Conservation (phyloP, 37 sponge, comb jelly and placozoan species). For the Beroe ovata region DNA sequence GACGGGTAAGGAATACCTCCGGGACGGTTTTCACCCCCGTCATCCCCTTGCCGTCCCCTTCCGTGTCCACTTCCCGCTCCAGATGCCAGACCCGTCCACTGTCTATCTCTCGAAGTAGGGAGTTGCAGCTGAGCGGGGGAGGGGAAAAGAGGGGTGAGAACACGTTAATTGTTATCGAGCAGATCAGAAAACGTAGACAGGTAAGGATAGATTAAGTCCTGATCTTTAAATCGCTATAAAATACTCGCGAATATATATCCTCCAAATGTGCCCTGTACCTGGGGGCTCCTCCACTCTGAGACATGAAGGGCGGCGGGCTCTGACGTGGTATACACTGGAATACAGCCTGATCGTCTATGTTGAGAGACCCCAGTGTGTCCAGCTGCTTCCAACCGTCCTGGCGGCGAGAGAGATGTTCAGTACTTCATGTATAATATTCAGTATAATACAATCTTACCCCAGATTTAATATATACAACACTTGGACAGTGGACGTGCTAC, state of each 20-base stretch:
- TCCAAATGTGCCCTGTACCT: too few species aligned
- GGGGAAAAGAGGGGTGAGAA: background rate
- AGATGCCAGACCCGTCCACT: constrained; percentile 59
- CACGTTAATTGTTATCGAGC: too few species aligned
- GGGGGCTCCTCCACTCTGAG: constrained; percentile 64
- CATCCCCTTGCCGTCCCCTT: constrained; percentile 37
- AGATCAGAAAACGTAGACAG: too few species aligned
- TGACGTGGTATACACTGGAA: constrained; percentile 59
- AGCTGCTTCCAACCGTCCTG: constrained; percentile 67
- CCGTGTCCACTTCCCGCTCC: constrained; percentile 58
- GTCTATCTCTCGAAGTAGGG: constrained; percentile 59
- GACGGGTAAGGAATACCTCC: constrained; percentile 56
- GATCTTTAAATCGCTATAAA: too few species aligned
- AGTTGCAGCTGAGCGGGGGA: constrained; percentile 35
- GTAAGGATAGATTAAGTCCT: too few species aligned
- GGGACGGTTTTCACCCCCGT: constrained; percentile 33
- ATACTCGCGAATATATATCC: too few species aligned
- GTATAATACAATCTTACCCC: too few species aligned
- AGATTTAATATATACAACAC: too few species aligned
- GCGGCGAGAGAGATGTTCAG: background rate
- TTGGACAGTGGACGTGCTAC: too few species aligned
- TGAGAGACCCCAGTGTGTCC: constrained; percentile 42
- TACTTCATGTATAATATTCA: too few species aligned
- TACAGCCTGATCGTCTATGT: constrained; percentile 65
- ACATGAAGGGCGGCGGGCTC: constrained; percentile 56